Base-by-base conservation (phyloP, 2,888 invertebrate species). In the Heteromyza rotundicornis region DNA sequence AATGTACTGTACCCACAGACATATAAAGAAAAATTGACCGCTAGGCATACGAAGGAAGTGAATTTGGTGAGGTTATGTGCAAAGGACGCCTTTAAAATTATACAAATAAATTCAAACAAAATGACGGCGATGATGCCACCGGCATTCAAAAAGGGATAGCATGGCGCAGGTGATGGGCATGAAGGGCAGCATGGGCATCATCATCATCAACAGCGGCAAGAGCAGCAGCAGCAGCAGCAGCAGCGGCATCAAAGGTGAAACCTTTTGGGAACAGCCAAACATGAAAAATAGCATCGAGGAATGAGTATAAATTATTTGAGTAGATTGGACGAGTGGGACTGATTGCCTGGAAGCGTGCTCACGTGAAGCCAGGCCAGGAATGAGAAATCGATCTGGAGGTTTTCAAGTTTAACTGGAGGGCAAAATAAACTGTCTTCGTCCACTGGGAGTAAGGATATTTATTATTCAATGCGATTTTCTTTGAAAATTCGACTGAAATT, bases 61-160 rank as follows among this genome's bases (percentile, higher is more conserved):
- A 40, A 40, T 14, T 27, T 40, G 5, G 40, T 40, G 8, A 40
- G 40, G 40, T 40, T 40, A 40, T 40, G 40, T n/a, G 10, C 40
- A n/a, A n/a, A 40, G n/a, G 40, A n/a, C 16, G 40, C 40, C 40
- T 40, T 40, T 40, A 40, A 27, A 40, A 40, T 40, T 40, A 47
- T 47, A 47, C 47, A 47, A 47, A 47, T 47, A 47, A 47, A 47
- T 40, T 47, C 47, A 47, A 47, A 47, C 20, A 47, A 17, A 47
- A 47, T 20, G 47, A 47, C 14, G 17, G 20, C 47, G 14, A 17
- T 47, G 14, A 20, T 20, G 47, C 19, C 14, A 5, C 47, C 3
- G 47, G 47, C 47, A 47, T 5, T 47, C 19, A 14, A 20, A 47
- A 47, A 47, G 47, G 47, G 17, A 47, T 20, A 3, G 20, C 20